These are phyloP conservation scores for Metaphire vulgaris DNA, from an alignment of 1,140 invertebrate species.

Conservation along the genomic window DNA sequence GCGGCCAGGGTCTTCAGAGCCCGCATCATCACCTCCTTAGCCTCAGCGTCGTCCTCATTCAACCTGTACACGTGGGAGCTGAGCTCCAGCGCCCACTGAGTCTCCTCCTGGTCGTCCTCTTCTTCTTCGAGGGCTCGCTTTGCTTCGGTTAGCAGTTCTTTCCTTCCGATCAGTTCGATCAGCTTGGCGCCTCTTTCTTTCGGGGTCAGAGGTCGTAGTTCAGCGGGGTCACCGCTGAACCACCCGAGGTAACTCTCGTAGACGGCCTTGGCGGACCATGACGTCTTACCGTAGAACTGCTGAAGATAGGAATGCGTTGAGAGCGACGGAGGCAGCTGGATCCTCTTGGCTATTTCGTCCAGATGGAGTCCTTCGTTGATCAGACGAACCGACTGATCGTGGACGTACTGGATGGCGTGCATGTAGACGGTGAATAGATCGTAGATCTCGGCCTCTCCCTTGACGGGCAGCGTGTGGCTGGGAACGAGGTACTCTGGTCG, in stretches of 20 bases:
- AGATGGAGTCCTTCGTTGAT: constrained; percentile 36
- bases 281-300: constrained; percentile 40
- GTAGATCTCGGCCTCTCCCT: constrained; percentile 31
- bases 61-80: constrained; percentile 31
- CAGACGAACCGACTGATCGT: constrained; percentile 38
- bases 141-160: constrained; percentile 30
- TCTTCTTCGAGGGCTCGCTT: constrained; percentile 33
- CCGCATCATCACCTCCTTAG: constrained; percentile 34
- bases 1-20: constrained; percentile 34
- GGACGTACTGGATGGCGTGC: constrained; percentile 40
- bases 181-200: constrained; percentile 34
- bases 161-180: constrained; percentile 34
- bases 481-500: constrained; percentile 36
- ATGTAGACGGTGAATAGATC: constrained; percentile 35
- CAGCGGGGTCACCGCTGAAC: constrained; percentile 41
- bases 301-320: constrained; percentile 33
- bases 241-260: constrained; percentile 39
- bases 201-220: constrained; percentile 36
- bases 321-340: constrained; percentile 34
- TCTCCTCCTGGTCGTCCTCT: constrained; percentile 37
- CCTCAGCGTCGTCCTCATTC: constrained; percentile 31
- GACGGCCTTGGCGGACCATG: constrained; percentile 40
- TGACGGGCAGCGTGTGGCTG: constrained; percentile 40
- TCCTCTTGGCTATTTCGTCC: constrained; percentile 35
- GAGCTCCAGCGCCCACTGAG: constrained; percentile 41